Evolutionary conservation across 2,888 invertebrate genomes (phyloP), one percentile per base, ranked within the genome.

Genomic region (Biston stratarius): DNA sequence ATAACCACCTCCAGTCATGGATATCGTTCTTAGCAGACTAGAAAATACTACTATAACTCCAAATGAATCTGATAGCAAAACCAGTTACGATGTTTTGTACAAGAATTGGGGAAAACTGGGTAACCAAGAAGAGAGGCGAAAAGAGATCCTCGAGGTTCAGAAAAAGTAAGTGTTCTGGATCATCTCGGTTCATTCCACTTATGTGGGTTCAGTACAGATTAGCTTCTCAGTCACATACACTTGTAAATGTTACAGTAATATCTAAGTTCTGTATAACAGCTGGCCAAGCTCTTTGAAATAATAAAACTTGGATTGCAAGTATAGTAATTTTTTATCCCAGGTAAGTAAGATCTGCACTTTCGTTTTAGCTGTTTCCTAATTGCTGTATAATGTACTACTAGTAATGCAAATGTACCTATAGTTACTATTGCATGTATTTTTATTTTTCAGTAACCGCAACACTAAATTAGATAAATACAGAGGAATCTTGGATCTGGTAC

Each of bases 101-200:
- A 94, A 94, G 81, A 91, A 92, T 71, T 87, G 87, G 83, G 90
- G 91, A 1, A 87, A 82, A 68, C 72, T 82, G 10, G 83, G 84
- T 14, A 83, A 83, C 59, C 95, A 95, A 83, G 93, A 95, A 61
- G 90, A 95, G 75, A 87, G 96, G 67, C 86, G 96, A 44, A 87
- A 86, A 66, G 85, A 92, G 75, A 83, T 95, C 45, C 85, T 96
- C n/a, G 85, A 94, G 64, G 83, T 85, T 15, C 95, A 96, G 77
- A 96, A 95, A 90, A 85, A 88, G 96, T 96, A 89, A 78, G 74
- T 51, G 12, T 34, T 34, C 0, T 51, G 34, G 3, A 34, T 12
- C 6, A 6, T 51, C n/a, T 47, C 10, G 0, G 3, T 15, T 10
- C 11, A 42, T 44, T n/a, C n/a, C n/a, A 6, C n/a, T 12, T n/a